Percentiles rank a stretch among this genome's conserved stretches.
Evolutionary conservation across 2,888 invertebrate genomes (phyloP).

Genomic region (Tinea trinotella): DNA sequence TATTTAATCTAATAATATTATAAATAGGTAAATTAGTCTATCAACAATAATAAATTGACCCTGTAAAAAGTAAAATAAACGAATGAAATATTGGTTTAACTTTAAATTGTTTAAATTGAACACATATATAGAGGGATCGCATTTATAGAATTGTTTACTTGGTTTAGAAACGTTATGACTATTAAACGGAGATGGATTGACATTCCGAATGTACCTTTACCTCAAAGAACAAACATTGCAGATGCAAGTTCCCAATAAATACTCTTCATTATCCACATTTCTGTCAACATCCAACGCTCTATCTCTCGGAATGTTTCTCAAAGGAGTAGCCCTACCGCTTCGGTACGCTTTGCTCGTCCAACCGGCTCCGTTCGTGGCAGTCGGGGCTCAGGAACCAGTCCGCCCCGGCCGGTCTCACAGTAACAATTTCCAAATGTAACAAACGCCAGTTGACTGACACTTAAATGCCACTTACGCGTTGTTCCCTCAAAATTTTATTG

Average conservation of each 20-base stretch:
- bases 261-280: slow-evolving; percentile 67
- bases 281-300: slow-evolving; percentile 44
- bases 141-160: no score
- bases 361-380: slow-evolving; percentile 43
- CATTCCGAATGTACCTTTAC: slow-evolving; percentile 5
- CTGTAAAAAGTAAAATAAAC: no score
- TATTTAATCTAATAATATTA: no score
- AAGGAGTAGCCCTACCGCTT: slow-evolving; percentile 53
- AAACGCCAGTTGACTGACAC: slow-evolving; percentile 67
- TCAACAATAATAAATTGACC: no score
- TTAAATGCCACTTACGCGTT: slow-evolving; percentile 63
- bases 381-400: slow-evolving; percentile 32
- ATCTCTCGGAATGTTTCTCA: slow-evolving; percentile 68
- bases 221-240: not conserved
- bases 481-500: slow-evolving; percentile 63
- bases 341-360: slow-evolving; percentile 53
- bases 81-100: no score
- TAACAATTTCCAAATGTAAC: slow-evolving; percentile 38
- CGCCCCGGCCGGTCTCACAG: slow-evolving; percentile 31
- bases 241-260: slow-evolving; percentile 38
- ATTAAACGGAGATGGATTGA: not conserved
- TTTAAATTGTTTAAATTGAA: no score
- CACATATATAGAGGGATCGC: no score
- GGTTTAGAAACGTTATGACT: no score
- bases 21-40: no score